phyloP scores from a whole-genome alignment of 1,140 invertebrate genomes.

The Tribolium madens region DNA sequence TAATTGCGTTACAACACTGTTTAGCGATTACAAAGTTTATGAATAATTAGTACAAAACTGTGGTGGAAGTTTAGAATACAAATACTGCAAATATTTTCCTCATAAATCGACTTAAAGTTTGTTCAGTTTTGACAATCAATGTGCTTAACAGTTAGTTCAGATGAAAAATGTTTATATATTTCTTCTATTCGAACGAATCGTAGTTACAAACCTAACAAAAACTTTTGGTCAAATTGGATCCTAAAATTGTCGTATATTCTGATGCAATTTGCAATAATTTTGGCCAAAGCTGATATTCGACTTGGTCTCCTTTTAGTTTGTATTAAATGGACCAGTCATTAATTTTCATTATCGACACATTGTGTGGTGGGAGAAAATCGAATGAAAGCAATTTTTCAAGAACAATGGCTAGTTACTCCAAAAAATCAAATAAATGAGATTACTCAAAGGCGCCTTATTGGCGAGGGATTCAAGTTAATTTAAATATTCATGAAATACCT shows the following conservation, averaged over 20 bases:
- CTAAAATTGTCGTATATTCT: neutral
- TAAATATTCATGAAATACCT: constrained; percentile 27
- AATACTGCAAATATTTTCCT: neutral
- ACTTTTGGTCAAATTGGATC: neutral
- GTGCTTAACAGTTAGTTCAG: too few relatives aligned
- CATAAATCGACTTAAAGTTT: neutral
- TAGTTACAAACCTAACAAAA: neutral
- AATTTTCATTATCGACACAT: too few relatives aligned
- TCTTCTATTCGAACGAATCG: too few relatives aligned
- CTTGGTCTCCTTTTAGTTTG: too few relatives aligned
- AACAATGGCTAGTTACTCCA: neutral
- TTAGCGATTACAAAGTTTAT: neutral
- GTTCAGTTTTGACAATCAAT: neutral
- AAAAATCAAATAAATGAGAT: neutral
- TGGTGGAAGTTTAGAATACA: neutral
- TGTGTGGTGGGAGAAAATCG: too few relatives aligned
- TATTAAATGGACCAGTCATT: too few relatives aligned
- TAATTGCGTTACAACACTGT: neutral
- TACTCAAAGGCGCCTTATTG: neutral
- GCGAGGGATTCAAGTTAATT: neutral
- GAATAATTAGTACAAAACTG: neutral
- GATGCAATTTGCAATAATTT: neutral
- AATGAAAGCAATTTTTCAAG: too few relatives aligned
- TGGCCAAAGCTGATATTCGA: too few relatives aligned
- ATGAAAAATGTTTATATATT: too few relatives aligned